Percentiles rank a stretch among this genome's conserved stretches.
Conservation (phyloP, 2,888 invertebrate genomes). For the Abrostola triplasia region DNA sequence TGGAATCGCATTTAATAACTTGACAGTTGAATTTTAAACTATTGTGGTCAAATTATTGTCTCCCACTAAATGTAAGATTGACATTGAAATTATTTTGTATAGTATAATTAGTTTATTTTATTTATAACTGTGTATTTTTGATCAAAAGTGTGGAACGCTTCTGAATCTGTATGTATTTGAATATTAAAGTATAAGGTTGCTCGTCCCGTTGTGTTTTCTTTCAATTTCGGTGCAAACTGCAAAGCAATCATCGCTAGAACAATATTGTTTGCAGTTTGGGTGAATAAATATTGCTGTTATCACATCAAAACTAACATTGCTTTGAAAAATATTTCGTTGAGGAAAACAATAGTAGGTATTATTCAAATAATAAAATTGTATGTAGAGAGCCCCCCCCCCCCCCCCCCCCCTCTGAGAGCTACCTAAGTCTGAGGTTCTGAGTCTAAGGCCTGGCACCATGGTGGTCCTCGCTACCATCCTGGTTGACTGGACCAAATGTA, state of each 20-base stretch:
- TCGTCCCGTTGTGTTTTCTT: constrained; percentile 39
- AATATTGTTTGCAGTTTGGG: background rate
- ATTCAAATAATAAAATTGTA: too few relatives aligned
- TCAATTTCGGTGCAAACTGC: constrained; percentile 1
- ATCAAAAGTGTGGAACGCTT: constrained; percentile 44
- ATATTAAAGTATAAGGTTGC: constrained; percentile 68
- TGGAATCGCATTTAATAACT: background rate
- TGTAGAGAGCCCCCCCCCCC: too few relatives aligned
- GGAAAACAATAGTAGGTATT: too few relatives aligned
- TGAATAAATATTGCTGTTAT: background rate
- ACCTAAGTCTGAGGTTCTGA: too few relatives aligned
- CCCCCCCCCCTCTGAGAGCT: too few relatives aligned
- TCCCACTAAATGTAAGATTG: constrained; percentile 59
- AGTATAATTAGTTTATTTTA: constrained; percentile 28
- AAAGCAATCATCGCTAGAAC: background rate
- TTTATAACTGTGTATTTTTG: constrained; percentile 30
- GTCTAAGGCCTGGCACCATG: too few relatives aligned
- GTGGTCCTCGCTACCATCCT: too few relatives aligned
- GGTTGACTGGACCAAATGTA: too few relatives aligned
- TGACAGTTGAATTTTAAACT: background rate
- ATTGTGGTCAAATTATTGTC: constrained; percentile 18
- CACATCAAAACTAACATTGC: background rate
- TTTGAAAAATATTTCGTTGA: too few relatives aligned
- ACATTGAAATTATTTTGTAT: constrained; percentile 34
- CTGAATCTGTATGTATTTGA: constrained; percentile 49